phyloP scores from a whole-genome alignment of 2,888 invertebrate genomes.

The Atherix ibis region DNA sequence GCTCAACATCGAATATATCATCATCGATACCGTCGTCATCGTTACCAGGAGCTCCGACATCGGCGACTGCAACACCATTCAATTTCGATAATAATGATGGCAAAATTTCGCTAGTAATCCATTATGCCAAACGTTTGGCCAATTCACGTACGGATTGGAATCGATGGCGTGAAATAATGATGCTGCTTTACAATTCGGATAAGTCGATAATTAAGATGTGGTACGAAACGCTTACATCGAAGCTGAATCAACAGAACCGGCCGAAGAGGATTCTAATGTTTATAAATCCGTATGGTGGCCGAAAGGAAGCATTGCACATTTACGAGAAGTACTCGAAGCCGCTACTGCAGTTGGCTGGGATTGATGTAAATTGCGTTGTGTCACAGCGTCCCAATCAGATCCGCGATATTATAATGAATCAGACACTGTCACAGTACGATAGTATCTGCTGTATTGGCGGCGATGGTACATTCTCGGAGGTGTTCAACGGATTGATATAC shows the following conservation, averaged over 20 bases:
- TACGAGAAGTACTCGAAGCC: constrained; percentile 58
- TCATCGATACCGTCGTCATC: not conserved
- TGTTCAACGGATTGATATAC: constrained; percentile 53
- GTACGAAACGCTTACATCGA: constrained; percentile 41
- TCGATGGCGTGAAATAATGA: constrained; percentile 40
- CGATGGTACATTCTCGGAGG: constrained; percentile 73
- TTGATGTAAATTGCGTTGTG: constrained; percentile 47
- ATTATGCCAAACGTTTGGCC: constrained; percentile 37
- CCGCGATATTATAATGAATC: constrained; percentile 43
- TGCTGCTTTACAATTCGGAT: constrained; percentile 43
- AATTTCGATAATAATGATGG: constrained; percentile 15
- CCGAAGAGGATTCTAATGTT: constrained; percentile 60
- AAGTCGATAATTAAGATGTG: constrained; percentile 43
- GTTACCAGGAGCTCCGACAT: not conserved
- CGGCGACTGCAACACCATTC: not conserved
- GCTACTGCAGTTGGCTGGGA: constrained; percentile 44
- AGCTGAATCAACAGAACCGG: constrained; percentile 28
- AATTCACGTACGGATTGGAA: constrained; percentile 36
- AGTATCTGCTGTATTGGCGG: constrained; percentile 72
- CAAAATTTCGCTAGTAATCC: constrained; percentile 39
- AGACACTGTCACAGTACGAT: constrained; percentile 42
- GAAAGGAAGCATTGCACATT: constrained; percentile 51
- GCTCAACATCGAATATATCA: not conserved
- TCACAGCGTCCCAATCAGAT: constrained; percentile 67
- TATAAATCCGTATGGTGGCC: constrained; percentile 74